Evolutionary conservation across 2,797 vertebrate species (phyloP).

Genomic region (Eulemur rubriventer): DNA sequence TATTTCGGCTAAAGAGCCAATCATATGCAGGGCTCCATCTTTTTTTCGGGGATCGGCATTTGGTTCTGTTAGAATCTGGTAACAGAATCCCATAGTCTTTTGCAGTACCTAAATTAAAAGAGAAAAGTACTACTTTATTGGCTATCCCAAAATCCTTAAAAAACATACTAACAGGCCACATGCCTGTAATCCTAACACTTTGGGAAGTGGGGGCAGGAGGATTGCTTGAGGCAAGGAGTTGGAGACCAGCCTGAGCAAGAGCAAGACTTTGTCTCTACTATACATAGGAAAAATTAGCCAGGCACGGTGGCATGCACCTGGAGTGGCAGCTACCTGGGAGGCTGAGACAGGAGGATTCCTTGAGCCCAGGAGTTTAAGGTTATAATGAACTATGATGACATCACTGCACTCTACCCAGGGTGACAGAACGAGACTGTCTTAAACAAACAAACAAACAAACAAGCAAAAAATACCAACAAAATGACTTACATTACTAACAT

Average conservation of each 20-base stretch:
- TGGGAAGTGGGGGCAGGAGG: not conserved
- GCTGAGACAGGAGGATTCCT: too few relatives aligned
- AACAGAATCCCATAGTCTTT: conserved; percentile 99
- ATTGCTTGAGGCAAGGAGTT: not conserved
- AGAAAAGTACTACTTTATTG: not conserved
- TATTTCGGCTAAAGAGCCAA: conserved; percentile 98
- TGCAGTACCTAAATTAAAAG: conserved; percentile 92
- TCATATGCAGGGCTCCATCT: conserved; percentile 99
- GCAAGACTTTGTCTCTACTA: not conserved
- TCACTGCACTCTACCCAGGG: too few relatives aligned
- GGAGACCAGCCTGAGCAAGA: not conserved
- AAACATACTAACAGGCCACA: not conserved
- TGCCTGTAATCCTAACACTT: not conserved
- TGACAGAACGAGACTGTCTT: too few relatives aligned
- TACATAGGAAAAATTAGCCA: not conserved
- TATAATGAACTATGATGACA: too few relatives aligned
- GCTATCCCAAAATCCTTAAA: not conserved
- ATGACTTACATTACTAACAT: not conserved
- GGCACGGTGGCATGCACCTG: too few relatives aligned
- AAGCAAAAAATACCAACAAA: not conserved
- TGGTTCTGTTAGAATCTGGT: conserved; percentile 97
- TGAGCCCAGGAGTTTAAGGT: too few relatives aligned
- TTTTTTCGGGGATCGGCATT: conserved; percentile 97
- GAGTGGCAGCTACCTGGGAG: too few relatives aligned
- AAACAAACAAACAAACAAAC: not conserved